Percentiles rank a stretch among this genome's conserved stretches.
Conservation (phyloP, 2,113 vertebrate species). For the Tragelaphus scriptus region DNA sequence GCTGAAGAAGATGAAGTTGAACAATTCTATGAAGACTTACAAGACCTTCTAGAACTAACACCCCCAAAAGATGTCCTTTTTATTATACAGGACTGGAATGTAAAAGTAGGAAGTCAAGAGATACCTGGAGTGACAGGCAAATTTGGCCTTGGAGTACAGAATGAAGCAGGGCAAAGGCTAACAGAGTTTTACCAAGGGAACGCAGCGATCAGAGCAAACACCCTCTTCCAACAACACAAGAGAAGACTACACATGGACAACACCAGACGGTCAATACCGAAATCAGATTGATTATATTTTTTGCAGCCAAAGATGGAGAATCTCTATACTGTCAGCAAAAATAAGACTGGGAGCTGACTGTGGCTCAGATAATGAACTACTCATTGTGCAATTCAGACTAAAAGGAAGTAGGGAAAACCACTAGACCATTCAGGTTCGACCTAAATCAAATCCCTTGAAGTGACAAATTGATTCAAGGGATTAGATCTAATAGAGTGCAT, state of each 20-base stretch:
- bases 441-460: neutral
- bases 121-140: neutral
- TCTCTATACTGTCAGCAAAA: neutral
- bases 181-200: neutral
- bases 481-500: neutral
- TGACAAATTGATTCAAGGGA: neutral
- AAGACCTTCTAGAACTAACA: neutral
- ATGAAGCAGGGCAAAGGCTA: neutral
- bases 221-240: neutral
- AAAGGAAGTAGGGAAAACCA: neutral
- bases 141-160: neutral
- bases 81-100: neutral
- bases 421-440: neutral
- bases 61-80: neutral
- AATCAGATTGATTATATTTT: neutral
- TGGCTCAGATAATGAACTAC: neutral
- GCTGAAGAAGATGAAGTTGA: neutral
- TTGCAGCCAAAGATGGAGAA: neutral
- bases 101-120: neutral
- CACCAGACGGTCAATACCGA: neutral
- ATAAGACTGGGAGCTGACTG: neutral
- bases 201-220: neutral
- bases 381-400: neutral
- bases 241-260: neutral
- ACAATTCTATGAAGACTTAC: neutral